Evolutionary conservation across 1,140 invertebrate species (phyloP).

Genomic region (Trissolcus basalis): DNA sequence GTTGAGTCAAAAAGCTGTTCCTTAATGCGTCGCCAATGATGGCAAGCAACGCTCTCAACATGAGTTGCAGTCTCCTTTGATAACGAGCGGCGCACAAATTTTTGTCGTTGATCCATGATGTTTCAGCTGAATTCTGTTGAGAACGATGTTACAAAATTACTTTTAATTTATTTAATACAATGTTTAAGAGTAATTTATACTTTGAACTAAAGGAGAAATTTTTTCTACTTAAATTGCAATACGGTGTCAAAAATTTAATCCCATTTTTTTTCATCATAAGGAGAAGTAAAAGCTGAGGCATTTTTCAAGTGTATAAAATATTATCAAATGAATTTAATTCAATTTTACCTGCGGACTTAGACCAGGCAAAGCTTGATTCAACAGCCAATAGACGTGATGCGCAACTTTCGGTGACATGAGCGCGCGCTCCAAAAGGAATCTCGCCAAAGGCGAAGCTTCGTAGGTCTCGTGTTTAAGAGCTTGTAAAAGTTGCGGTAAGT

Average conservation of each 20-base stretch:
- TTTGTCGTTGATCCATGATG: slow-evolving; percentile 74
- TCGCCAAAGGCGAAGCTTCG: slow-evolving; percentile 89
- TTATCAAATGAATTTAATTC: slow-evolving; percentile 16
- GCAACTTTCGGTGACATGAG: slow-evolving; percentile 91
- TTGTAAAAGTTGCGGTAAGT: slow-evolving; percentile 95
- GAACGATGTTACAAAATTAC: too few relatives aligned
- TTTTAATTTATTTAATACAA: too few relatives aligned
- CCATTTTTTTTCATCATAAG: too few relatives aligned
- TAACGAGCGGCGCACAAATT: slow-evolving; percentile 82
- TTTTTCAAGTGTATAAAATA: too few relatives aligned
- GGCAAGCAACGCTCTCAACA: slow-evolving; percentile 90
- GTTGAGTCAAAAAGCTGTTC: slow-evolving; percentile 89
- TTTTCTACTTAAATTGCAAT: too few relatives aligned
- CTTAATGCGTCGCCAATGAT: slow-evolving; percentile 89
- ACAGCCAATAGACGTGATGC: slow-evolving; percentile 95
- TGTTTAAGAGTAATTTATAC: too few relatives aligned
- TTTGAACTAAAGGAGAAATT: too few relatives aligned
- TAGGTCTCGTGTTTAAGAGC: slow-evolving; percentile 96
- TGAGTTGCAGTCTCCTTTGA: slow-evolving; percentile 86
- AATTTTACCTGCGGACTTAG: slow-evolving; percentile 80
- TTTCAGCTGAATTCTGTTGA: slow-evolving; percentile 74
- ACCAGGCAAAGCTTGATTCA: slow-evolving; percentile 87
- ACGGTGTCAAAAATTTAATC: too few relatives aligned
- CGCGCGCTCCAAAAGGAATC: slow-evolving; percentile 89
- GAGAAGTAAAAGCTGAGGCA: too few relatives aligned